phyloP scores from a whole-genome alignment of 1,140 invertebrate species.

The Cataglyphis hispanica region DNA sequence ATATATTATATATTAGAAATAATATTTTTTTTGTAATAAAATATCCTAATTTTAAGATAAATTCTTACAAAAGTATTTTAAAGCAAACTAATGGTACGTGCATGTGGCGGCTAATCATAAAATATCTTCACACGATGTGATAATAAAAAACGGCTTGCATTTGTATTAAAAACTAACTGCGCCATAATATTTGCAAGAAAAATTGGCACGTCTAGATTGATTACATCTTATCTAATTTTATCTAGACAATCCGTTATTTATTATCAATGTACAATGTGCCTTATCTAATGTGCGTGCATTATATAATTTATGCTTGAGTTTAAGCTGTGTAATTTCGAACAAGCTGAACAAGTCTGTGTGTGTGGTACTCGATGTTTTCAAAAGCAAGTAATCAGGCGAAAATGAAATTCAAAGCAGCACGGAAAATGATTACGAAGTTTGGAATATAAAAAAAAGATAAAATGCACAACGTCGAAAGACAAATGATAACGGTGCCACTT shows the following conservation, averaged over 20 bases:
- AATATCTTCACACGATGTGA: neutral
- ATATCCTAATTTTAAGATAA: neutral
- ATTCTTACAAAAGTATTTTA: neutral
- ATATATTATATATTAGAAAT: neutral
- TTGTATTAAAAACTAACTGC: neutral
- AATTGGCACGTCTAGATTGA: neutral
- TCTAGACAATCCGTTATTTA: constrained; percentile 37
- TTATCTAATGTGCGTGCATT: constrained; percentile 40
- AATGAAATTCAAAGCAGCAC: constrained; percentile 14
- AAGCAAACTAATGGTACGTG: neutral
- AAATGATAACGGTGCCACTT: constrained; percentile 22
- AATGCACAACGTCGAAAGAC: constrained; percentile 9
- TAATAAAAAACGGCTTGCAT: constrained; percentile 19
- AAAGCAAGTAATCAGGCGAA: constrained; percentile 26
- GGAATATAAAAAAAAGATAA: neutral
- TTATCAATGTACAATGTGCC: constrained; percentile 1
- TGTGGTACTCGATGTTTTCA: constrained; percentile 14
- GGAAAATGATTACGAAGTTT: neutral
- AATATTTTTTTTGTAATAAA: neutral
- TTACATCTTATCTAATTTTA: constrained; percentile 57
- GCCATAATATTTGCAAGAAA: neutral
- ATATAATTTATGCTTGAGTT: neutral
- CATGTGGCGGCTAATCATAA: neutral
- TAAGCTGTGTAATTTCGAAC: constrained; percentile 31
- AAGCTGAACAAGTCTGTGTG: neutral